Percentiles rank a stretch among this genome's conserved stretches.
Evolutionary conservation across 92 coral and sea anemone species (phyloP).

Genomic region (Umimayanthus kanabou): DNA sequence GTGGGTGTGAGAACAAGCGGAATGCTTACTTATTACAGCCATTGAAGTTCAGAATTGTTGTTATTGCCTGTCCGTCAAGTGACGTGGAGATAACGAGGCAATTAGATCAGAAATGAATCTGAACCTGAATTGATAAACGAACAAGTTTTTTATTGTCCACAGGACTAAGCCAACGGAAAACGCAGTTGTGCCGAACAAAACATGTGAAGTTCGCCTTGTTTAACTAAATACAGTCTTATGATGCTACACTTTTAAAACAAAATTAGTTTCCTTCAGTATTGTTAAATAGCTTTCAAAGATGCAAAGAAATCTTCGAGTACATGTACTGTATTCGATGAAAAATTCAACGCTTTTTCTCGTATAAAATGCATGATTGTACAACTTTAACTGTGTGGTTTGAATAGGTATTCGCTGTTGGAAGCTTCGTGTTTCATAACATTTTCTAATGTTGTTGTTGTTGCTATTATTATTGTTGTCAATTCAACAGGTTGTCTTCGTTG

Average conservation of each 20-base stretch:
- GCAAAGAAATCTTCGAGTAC: neutral
- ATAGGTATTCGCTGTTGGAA: too few relatives aligned
- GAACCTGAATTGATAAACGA: neutral
- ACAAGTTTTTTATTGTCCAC: neutral
- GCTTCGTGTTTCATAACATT: too few relatives aligned
- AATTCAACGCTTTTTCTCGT: too few relatives aligned
- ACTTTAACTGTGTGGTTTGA: too few relatives aligned
- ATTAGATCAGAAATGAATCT: neutral
- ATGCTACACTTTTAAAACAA: too few relatives aligned
- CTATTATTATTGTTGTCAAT: too few relatives aligned
- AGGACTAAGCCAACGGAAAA: neutral
- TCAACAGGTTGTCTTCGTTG: too few relatives aligned
- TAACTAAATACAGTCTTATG: too few relatives aligned
- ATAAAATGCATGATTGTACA: too few relatives aligned
- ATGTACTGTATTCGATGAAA: too few relatives aligned
- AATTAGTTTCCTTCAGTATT: neutral
- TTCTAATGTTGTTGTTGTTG: too few relatives aligned
- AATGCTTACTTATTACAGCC: neutral
- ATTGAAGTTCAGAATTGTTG: neutral
- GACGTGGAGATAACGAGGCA: neutral
- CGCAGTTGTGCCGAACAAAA: neutral
- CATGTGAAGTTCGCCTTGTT: neutral
- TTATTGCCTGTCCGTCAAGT: neutral
- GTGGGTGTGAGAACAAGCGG: conserved; percentile 15
- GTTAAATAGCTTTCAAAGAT: neutral